Evolutionary conservation across 2,797 vertebrate species (phyloP).

Genomic region (Sternarchorhynchus goeldii): DNA sequence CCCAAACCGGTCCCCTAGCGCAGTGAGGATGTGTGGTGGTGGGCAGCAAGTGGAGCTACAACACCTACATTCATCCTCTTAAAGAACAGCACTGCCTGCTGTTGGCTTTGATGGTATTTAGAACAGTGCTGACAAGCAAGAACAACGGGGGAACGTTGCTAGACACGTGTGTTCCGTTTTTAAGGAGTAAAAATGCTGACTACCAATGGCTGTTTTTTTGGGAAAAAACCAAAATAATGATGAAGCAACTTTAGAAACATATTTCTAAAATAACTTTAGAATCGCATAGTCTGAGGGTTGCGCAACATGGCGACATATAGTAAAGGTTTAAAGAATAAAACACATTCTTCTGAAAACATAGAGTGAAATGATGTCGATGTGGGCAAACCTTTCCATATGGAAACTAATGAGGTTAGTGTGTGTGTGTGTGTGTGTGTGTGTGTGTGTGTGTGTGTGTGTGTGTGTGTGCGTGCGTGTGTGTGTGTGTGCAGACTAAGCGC

Average conservation of each 20-base stretch:
- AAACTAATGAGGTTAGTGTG: background rate
- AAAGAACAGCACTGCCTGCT: slow-evolving; percentile 53
- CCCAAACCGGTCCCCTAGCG: slow-evolving; percentile 55
- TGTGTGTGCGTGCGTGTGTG: slow-evolving; percentile 16
- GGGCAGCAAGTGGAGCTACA: slow-evolving; percentile 58
- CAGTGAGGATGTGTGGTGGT: slow-evolving; percentile 55
- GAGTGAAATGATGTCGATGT: background rate
- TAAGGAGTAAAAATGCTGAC: slow-evolving; percentile 20
- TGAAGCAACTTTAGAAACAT: slow-evolving; percentile 5
- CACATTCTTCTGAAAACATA: background rate
- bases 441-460: background rate
- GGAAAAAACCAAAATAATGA: background rate
- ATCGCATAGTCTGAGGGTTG: background rate
- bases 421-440: background rate
- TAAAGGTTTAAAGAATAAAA: background rate
- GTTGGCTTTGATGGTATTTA: slow-evolving; percentile 55
- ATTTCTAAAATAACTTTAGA: background rate
- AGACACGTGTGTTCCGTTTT: slow-evolving; percentile 13
- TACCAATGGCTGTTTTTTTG: background rate
- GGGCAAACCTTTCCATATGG: background rate
- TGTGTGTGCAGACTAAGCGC: slow-evolving; percentile 84
- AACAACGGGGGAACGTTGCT: slow-evolving; percentile 39
- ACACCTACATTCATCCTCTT: slow-evolving; percentile 63
- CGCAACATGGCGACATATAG: background rate
- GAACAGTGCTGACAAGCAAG: slow-evolving; percentile 46